phyloP scores from a whole-genome alignment of 2,888 invertebrate genomes.

The Euphydryas editha region DNA sequence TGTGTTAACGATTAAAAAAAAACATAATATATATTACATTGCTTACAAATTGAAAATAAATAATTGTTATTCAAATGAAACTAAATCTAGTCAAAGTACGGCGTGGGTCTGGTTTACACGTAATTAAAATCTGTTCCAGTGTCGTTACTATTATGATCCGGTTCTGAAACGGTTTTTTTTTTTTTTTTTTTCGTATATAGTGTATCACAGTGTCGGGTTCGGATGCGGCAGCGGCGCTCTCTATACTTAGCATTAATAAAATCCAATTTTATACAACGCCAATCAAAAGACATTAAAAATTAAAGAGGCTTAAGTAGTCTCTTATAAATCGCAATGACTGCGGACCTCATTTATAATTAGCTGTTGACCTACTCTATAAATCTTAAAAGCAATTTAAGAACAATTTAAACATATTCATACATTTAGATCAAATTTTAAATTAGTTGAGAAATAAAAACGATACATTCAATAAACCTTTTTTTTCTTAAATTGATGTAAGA shows the following conservation, averaged over 20 bases:
- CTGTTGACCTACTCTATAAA: slow-evolving; percentile 29
- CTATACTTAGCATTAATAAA: neutral
- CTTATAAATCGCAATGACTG: slow-evolving; percentile 24
- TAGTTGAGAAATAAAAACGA: slow-evolving; percentile 8
- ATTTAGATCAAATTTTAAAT: slow-evolving; percentile 16
- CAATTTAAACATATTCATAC: slow-evolving; percentile 16
- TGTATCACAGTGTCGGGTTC: no score
- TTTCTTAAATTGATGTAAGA: neutral
- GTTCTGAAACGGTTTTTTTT: no score
- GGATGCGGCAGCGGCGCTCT: no score
- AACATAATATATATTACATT: no score
- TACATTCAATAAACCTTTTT: slow-evolving; percentile 13
- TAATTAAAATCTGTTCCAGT: no score
- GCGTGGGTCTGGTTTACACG: no score
- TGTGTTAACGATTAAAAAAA: no score
- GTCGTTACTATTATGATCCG: no score
- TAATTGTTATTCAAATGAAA: no score
- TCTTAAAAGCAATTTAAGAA: slow-evolving; percentile 16
- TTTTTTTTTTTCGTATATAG: no score
- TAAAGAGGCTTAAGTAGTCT: slow-evolving; percentile 25
- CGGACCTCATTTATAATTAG: slow-evolving; percentile 28
- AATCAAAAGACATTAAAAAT: slow-evolving; percentile 21
- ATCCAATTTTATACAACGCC: slow-evolving; percentile 9
- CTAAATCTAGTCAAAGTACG: no score
- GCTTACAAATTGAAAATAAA: no score